phyloP scores from a whole-genome alignment of 2,113 vertebrate genomes.

The Gobio gobio region DNA sequence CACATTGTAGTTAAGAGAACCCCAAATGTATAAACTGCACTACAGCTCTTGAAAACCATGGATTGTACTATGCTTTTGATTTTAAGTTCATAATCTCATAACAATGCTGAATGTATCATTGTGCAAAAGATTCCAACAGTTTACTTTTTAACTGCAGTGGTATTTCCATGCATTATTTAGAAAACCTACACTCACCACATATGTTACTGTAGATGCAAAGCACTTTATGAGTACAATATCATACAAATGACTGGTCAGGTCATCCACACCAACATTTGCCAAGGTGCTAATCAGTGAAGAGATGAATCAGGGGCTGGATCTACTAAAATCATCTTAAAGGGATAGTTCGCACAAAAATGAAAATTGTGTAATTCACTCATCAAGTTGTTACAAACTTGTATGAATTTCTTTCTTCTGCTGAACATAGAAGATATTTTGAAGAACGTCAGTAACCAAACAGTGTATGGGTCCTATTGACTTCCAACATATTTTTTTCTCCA shows the following conservation, averaged over 20 bases:
- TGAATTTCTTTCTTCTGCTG: too few relatives aligned
- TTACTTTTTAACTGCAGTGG: background rate
- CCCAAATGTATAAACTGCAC: slow-evolving; percentile 24
- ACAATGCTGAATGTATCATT: slow-evolving; percentile 32
- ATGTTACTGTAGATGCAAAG: background rate
- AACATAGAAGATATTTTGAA: too few relatives aligned
- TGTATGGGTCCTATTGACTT: too few relatives aligned
- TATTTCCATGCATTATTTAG: background rate
- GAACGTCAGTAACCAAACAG: too few relatives aligned
- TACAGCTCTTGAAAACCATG: slow-evolving; percentile 10
- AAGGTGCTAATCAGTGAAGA: background rate
- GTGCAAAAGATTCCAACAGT: background rate
- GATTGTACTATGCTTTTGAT: background rate
- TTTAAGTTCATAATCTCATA: background rate
- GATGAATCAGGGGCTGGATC: background rate
- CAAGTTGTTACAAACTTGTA: too few relatives aligned
- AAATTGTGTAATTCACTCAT: too few relatives aligned
- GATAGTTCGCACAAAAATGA: too few relatives aligned
- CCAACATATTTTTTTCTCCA: too few relatives aligned
- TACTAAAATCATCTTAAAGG: background rate
- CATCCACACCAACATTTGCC: background rate
- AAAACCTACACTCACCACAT: background rate
- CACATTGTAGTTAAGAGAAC: background rate
- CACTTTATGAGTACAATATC: background rate
- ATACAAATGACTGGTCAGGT: background rate